Evolutionary conservation across 2,113 vertebrate genomes (phyloP).

Genomic region (Rhadina sibilatrix): DNA sequence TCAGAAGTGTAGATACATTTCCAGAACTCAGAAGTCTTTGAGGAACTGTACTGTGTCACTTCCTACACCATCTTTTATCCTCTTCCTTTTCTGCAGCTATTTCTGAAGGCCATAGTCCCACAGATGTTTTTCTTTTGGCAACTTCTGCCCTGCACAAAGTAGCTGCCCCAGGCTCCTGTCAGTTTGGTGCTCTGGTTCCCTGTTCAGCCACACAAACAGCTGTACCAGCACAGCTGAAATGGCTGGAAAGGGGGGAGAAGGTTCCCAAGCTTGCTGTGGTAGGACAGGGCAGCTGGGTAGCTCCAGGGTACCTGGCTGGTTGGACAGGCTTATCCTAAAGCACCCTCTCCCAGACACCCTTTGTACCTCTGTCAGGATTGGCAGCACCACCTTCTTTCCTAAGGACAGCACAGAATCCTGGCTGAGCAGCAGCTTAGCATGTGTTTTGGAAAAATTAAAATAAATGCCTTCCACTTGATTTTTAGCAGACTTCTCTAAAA

Average conservation of each 20-base stretch:
- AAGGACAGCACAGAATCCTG: not conserved
- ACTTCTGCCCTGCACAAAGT: not conserved
- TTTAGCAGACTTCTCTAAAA: conserved; percentile 7
- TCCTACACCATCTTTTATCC: not conserved
- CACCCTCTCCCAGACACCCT: not conserved
- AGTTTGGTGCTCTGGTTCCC: not conserved
- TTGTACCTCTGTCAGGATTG: not conserved
- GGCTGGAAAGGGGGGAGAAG: not conserved
- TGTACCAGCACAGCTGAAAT: not conserved
- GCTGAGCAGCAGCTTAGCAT: not conserved
- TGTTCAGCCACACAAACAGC: not conserved
- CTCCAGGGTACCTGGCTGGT: not conserved
- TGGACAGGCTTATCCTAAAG: not conserved
- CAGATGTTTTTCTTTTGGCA: not conserved
- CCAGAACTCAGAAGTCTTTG: not conserved
- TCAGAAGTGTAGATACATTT: not conserved
- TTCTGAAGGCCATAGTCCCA: not conserved
- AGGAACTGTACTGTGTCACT: not conserved
- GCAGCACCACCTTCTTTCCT: not conserved
- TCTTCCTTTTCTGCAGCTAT: conserved; percentile 35
- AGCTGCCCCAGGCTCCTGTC: not conserved
- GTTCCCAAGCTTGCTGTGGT: not conserved
- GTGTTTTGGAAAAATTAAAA: conserved; percentile 11
- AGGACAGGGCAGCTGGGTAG: not conserved
- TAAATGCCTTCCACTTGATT: not conserved